Base-by-base conservation (phyloP, 53 echinoderm and acorn worm species). In the Holothuria scabra region DNA sequence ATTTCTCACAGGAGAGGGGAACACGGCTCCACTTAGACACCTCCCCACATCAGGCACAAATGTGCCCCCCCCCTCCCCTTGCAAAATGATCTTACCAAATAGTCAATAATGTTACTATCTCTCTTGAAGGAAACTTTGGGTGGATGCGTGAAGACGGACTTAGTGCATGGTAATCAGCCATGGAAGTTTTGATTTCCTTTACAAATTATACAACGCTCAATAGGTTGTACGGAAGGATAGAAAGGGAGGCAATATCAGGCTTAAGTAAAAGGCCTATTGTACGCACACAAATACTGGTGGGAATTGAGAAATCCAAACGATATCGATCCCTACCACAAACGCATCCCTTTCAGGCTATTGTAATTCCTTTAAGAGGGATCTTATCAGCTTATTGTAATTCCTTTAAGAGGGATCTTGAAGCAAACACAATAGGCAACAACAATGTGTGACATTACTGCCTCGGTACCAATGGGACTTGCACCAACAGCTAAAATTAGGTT, bases 261-360 rank as follows among this genome's bases (percentile, higher is more conserved):
- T 81, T 60, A 81, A 26, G n/a, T n/a, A n/a, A n/a, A n/a, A 18
- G 61, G 62, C 46, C 62, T 81, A 35, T 12, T 58, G 56, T 80
- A 60, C 13, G 20, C 62, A 61, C 33, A 81, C 29, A 48, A 46
- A 24, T 74, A 74, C 35, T 74, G 74, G 23, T 74, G 52, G 35
- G 19, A 74, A n/a, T 46, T 74, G 14, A 46, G 21, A 52, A 74
- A 46, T 22, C 74, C 74, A 74, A 74, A 74, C 28, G 48, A 4
- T 21, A 81, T 81, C 16, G 32, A n/a, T n/a, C n/a, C n/a, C n/a
- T n/a, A n/a, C n/a, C n/a, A n/a, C 33, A 7, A 81, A 20, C 34
- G 81, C 62, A 30, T 81, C 81, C 20, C 63, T 28, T n/a, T 81
- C 81, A 10, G 62, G 35, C 61, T 81, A 63, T 21, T 62, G 31